Conservation (phyloP, 2,113 vertebrate genomes). For the Etheostoma spectabile region DNA sequence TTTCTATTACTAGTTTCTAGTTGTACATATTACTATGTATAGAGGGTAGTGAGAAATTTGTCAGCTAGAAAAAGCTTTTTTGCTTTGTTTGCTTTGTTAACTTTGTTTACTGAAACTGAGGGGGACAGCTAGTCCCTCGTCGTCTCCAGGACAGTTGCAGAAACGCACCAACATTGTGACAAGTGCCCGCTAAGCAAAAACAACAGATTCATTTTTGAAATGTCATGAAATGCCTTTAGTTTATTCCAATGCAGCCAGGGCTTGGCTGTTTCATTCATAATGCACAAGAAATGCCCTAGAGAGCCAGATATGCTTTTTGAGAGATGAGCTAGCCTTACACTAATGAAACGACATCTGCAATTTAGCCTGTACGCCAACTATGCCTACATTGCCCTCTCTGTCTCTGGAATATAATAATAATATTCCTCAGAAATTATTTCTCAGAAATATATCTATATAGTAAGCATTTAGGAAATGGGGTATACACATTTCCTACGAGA, state of each 20-base stretch:
- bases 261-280: conserved; percentile 73
- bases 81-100: conserved; percentile 60
- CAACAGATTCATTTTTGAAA: conserved; percentile 75
- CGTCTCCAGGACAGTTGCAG: conserved; percentile 50
- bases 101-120: conserved; percentile 49
- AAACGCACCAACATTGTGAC: conserved; percentile 54
- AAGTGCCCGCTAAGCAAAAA: conserved; percentile 65
- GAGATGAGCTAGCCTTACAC: conserved; percentile 64
- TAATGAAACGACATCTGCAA: conserved; percentile 79
- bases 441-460: conserved; percentile 10
- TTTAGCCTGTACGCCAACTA: conserved; percentile 63
- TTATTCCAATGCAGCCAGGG: conserved; percentile 60
- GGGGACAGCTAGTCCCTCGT: conserved; percentile 44
- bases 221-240: conserved; percentile 73
- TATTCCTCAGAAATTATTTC: conserved; percentile 36
- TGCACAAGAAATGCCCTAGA: conserved; percentile 66
- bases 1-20: conserved; percentile 22
- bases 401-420: conserved; percentile 36
- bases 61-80: conserved; percentile 48
- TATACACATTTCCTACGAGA: conserved; percentile 3
- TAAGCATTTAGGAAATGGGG: not conserved
- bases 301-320: conserved; percentile 69
- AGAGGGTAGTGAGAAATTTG: conserved; percentile 30
- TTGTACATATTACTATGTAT: conserved; percentile 18
- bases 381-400: conserved; percentile 39